These are phyloP conservation scores for Andricus grossulariae DNA, from an alignment of 1,140 invertebrate species.

Conservation along the genomic window DNA sequence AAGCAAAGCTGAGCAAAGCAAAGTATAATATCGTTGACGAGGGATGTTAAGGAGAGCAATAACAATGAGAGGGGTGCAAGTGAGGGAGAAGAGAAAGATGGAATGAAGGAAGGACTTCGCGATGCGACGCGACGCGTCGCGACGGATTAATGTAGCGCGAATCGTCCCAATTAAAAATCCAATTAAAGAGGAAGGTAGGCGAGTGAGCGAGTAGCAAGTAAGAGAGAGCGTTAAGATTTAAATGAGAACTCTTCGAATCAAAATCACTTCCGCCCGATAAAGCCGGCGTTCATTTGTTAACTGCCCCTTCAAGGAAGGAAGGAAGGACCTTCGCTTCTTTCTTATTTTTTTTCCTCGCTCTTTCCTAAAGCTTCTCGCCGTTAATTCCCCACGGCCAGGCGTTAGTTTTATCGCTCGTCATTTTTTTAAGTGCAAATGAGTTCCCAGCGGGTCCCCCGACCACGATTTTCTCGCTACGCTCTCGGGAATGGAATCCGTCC, in stretches of 20 bases:
- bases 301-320: conserved; percentile 53
- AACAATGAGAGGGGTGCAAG: conserved; percentile 53
- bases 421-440: conserved; percentile 76
- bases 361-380: conserved; percentile 51
- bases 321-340: conserved; percentile 40
- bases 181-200: conserved; percentile 68
- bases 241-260: conserved; percentile 70
- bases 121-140: background rate
- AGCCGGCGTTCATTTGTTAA: conserved; percentile 73
- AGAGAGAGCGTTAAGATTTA: conserved; percentile 66
- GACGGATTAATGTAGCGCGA: conserved; percentile 71
- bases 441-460: conserved; percentile 55
- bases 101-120: conserved; percentile 39
- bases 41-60: conserved; percentile 55
- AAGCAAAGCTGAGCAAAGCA: background rate
- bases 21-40: conserved; percentile 27
- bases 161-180: conserved; percentile 75
- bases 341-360: conserved; percentile 38
- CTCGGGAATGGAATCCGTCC: conserved; percentile 52
- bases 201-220: conserved; percentile 48
- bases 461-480: conserved; percentile 37
- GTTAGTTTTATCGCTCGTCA: conserved; percentile 75
- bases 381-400: conserved; percentile 64
- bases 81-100: background rate
- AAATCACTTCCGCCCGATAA: conserved; percentile 75